Conservation (phyloP, 2,888 invertebrate species). For the Standfussiana lucernea region DNA sequence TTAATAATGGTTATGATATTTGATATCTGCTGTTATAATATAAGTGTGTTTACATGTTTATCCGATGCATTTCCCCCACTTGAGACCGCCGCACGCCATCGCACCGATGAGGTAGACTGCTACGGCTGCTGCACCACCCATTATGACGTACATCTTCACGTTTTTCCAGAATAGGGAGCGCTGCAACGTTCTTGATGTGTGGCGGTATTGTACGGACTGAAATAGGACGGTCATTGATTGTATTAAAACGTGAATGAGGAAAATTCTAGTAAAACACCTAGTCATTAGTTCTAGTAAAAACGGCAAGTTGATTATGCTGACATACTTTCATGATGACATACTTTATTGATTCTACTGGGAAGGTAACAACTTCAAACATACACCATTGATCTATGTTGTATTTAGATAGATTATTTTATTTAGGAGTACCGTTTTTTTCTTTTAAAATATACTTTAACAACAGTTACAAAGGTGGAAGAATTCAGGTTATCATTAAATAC, state of each 20-base stretch:
- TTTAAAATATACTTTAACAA: background rate
- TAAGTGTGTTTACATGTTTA: constrained; percentile 67
- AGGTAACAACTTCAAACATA: background rate
- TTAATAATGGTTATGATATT: constrained; percentile 38
- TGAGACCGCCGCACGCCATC: constrained; percentile 96
- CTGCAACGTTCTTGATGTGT: constrained; percentile 95
- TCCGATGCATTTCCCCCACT: constrained; percentile 93
- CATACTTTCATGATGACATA: background rate
- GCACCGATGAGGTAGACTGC: constrained; percentile 96
- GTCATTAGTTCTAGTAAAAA: constrained; percentile 4
- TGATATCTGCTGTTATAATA: constrained; percentile 47
- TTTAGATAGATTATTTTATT: background rate
- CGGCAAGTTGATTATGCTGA: background rate
- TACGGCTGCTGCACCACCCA: constrained; percentile 92
- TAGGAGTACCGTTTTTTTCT: background rate
- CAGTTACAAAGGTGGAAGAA: background rate
- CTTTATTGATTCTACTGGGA: background rate
- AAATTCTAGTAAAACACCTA: constrained; percentile 10
- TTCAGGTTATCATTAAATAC: constrained; percentile 75
- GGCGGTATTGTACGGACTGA: constrained; percentile 96
- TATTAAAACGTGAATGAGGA: constrained; percentile 10
- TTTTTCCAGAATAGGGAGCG: constrained; percentile 98
- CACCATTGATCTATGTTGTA: too few relatives aligned
- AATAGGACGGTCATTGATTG: constrained; percentile 65
- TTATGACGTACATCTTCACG: constrained; percentile 95